These are phyloP conservation scores for Tineola bisselliella DNA, from an alignment of 2,888 invertebrate species.

Conservation along the genomic window DNA sequence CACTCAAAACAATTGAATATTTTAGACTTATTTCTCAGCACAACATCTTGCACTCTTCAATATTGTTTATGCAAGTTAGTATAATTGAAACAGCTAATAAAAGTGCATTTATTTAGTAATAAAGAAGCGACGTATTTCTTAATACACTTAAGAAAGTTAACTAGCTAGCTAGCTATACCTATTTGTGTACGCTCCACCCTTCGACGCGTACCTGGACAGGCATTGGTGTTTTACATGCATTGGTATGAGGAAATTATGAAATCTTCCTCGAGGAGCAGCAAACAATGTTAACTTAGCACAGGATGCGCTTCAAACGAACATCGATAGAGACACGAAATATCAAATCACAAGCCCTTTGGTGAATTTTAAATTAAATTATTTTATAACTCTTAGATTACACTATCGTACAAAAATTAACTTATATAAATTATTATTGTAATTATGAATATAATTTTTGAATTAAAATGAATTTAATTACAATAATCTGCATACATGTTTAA, in stretches of 20 bases:
- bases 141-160: constrained; percentile 29
- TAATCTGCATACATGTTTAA: no score
- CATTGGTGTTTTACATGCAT: constrained; percentile 39
- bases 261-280: neutral
- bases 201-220: constrained; percentile 29
- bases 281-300: neutral
- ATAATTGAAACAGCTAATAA: neutral
- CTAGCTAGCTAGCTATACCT: constrained; percentile 30
- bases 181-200: constrained; percentile 45
- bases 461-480: no score
- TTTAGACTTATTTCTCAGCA: constrained; percentile 10
- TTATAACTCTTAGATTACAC: no score
- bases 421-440: no score
- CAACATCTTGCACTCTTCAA: neutral
- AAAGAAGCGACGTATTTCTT: constrained; percentile 28
- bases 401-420: no score
- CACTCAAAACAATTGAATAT: constrained; percentile 25
- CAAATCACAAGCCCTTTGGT: no score
- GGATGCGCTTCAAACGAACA: no score
- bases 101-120: constrained; percentile 18
- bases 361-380: no score
- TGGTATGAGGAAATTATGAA: constrained; percentile 31
- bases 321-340: no score
- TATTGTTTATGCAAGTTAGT: neutral
- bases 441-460: no score